Base-by-base conservation (phyloP, 2,113 vertebrate species). In the Ictidomys tridecemlineatus region DNA sequence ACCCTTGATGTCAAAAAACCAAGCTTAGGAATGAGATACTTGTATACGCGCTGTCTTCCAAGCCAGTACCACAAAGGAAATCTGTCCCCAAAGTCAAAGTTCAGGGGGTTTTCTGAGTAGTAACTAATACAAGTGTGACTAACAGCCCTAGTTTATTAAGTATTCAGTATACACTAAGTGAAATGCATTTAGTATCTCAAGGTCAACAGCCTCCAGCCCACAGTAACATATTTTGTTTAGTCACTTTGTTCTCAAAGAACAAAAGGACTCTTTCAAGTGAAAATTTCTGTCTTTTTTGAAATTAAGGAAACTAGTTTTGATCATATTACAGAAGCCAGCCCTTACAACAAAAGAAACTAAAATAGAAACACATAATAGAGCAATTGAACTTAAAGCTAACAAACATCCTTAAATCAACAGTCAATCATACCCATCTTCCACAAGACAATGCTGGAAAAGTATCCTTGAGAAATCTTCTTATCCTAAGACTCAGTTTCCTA, bases 201-300 rank as follows among this genome's bases (percentile, higher is more conserved):
- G 45, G 63, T 65, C 89, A 63, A 61, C 14, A 74, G 89, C 94
- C 95, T 93, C 67, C 12, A 77, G 34, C 1, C 77, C 11, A 32
- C 0, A 53, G 8, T 8, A 5, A 48, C 8, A 51, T 39, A 56
- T 34, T 95, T 74, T 74, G 24, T 18, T 8, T 48, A n/a, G 28
- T 95, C 39, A 51, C 28, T 82, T 79, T 89, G 18, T 83, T 77
- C 45, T 95, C 61, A 89, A 63, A 70, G 63, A 91, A 96, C 73
- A 94, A 92, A 95, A 92, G 53, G 58, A 82, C 53, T 84, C 78
- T 83, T 87, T 93, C 56, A 93, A 96, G 20, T 6, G 13, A 85
- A 85, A 51, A 34, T 8, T 48, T 3, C 48, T 0, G 0, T 69
- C n/a, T 39, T 65, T 92, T 97, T 12, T 85, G 48, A 97, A 94